Base-by-base conservation (phyloP, 1,140 invertebrate species). In the Leucophenga varia region DNA sequence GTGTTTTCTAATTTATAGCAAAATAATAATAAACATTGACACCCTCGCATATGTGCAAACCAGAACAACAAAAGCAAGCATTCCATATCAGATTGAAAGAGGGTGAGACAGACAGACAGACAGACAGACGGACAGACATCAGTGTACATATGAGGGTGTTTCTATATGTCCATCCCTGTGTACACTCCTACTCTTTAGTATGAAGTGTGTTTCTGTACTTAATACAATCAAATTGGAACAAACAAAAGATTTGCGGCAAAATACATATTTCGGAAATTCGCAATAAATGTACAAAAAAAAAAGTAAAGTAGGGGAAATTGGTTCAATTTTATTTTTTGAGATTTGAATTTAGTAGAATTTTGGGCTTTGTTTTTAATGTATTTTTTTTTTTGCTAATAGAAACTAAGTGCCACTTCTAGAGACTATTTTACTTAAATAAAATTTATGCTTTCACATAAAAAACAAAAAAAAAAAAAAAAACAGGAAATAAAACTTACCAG, bases 401-500 rank as follows among this genome's bases (percentile, higher is more conserved):
- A n/a, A n/a, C n/a, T n/a, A n/a, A n/a, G n/a, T n/a, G n/a, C n/a
- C n/a, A n/a, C n/a, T n/a, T n/a, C n/a, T n/a, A n/a, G n/a, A n/a
- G n/a, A n/a, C n/a, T n/a, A n/a, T n/a, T n/a, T n/a, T n/a, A n/a
- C n/a, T 37, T 68, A 68, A 68, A 50, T 50, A 41, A 64, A 64
- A 64, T 60, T 68, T 61, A 68, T 68, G 59, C 5, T 35, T 61
- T 64, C 60, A 64, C 64, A 68, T 68, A 64, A 68, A 64, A 68
- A 69, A 69, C 54, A 52, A n/a, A n/a, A n/a, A n/a, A n/a, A n/a
- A n/a, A n/a, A n/a, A n/a, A n/a, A n/a, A n/a, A n/a, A n/a, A n/a
- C n/a, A n/a, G n/a, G n/a, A n/a, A n/a, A n/a, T n/a, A n/a, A n/a
- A n/a, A 73, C 70, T 73, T 70, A 73, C 70, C 70, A 51, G 69